phyloP scores from a whole-genome alignment of 2,888 invertebrate species.

The Lithophane ornitopus region DNA sequence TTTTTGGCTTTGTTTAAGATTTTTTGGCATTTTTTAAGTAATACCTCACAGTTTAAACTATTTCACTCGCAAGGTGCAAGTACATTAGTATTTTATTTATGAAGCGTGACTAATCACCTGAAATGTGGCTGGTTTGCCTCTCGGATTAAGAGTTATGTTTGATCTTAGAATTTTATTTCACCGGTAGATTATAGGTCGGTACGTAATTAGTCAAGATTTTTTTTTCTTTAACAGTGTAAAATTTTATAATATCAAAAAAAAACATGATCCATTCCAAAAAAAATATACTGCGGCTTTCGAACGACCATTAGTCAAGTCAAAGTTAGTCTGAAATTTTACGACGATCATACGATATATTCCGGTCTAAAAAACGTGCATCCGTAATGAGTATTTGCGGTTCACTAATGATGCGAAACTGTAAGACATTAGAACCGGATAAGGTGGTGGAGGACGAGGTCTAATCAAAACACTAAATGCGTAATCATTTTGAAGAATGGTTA shows the following conservation, averaged over 20 bases:
- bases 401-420: background rate
- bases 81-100: constrained; percentile 31
- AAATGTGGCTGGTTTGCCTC: background rate
- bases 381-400: background rate
- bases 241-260: too few species aligned
- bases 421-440: background rate
- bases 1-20: constrained; percentile 32
- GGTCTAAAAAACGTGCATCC: background rate
- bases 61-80: constrained; percentile 7
- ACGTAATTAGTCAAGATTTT: too few species aligned
- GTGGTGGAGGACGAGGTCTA: background rate
- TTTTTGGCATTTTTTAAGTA: constrained; percentile 41
- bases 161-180: too few species aligned
- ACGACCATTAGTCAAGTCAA: background rate
- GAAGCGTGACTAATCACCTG: constrained; percentile 28
- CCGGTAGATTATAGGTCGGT: too few species aligned
- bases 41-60: constrained; percentile 21
- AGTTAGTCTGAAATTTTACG: background rate
- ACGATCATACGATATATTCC: background rate
- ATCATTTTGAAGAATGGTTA: too few species aligned
- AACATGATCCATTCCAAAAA: too few species aligned
- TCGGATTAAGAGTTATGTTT: too few species aligned
- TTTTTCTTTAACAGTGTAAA: too few species aligned
- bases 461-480: background rate
- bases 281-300: too few species aligned